Evolutionary conservation across 2,888 invertebrate species (phyloP).

Genomic region (Trypoxylon attenuatum): DNA sequence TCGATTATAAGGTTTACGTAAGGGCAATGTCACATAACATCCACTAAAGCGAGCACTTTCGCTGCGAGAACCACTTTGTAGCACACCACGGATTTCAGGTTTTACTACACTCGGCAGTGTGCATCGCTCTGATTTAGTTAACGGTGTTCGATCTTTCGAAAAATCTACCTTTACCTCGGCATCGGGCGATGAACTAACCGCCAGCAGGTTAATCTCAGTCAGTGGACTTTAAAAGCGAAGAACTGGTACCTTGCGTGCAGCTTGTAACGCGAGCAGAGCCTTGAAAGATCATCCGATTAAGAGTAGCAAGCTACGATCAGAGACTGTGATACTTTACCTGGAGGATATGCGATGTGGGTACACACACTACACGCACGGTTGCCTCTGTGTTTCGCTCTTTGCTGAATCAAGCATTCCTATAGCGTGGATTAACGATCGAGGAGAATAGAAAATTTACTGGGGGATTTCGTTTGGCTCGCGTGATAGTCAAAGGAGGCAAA

Average conservation of each 20-base stretch:
- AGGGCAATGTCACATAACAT: too few relatives aligned
- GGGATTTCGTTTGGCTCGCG: slow-evolving; percentile 30
- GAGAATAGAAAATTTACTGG: slow-evolving; percentile 43
- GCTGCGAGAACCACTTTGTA: too few relatives aligned
- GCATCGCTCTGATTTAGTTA: too few relatives aligned
- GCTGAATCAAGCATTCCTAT: slow-evolving; percentile 36
- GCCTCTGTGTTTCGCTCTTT: slow-evolving; percentile 6
- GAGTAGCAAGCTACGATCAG: slow-evolving; percentile 49
- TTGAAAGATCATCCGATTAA: slow-evolving; percentile 55
- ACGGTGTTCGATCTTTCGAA: slow-evolving; percentile 3
- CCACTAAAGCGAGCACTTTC: too few relatives aligned
- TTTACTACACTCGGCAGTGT: too few relatives aligned
- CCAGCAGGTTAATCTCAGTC: slow-evolving; percentile 36
- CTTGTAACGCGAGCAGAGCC: slow-evolving; percentile 46
- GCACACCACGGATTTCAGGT: too few relatives aligned
- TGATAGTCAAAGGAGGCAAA: slow-evolving; percentile 28
- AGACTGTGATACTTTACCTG: slow-evolving; percentile 41
- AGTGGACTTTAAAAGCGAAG: slow-evolving; percentile 41
- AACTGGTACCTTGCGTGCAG: slow-evolving; percentile 41
- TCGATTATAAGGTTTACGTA: too few relatives aligned
- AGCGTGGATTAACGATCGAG: slow-evolving; percentile 48
- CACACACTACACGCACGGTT: neutral
- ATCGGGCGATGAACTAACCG: slow-evolving; percentile 23
- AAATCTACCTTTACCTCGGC: slow-evolving; percentile 16
- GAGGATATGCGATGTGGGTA: slow-evolving; percentile 21